These are phyloP conservation scores for Toxotes chatareus DNA, from an alignment of 2,113 vertebrate species.

Conservation along the genomic window DNA sequence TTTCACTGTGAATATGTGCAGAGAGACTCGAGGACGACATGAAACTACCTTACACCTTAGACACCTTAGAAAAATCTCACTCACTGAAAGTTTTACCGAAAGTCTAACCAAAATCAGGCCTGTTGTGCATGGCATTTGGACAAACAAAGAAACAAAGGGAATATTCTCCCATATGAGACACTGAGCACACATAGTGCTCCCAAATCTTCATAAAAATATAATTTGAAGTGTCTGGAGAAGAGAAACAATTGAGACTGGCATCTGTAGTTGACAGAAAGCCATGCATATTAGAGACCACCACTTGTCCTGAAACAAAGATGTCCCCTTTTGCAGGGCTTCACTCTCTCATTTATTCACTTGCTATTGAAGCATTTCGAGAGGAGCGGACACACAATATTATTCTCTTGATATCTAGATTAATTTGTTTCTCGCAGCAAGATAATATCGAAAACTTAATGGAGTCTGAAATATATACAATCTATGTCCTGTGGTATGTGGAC, in stretches of 20 bases:
- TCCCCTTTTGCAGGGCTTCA: no score
- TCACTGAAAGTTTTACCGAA: not conserved
- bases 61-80: not conserved
- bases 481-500: no score
- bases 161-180: not conserved
- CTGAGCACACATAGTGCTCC: not conserved
- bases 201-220: not conserved
- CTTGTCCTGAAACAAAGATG: not conserved
- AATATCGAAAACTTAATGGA: no score
- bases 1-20: not conserved
- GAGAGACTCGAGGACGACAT: not conserved
- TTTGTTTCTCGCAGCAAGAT: not conserved
- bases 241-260: not conserved
- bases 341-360: not conserved
- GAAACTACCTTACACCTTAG: not conserved
- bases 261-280: not conserved
- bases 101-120: not conserved
- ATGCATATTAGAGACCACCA: not conserved
- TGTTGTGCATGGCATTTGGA: not conserved
- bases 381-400: not conserved
- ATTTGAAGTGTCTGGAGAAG: not conserved
- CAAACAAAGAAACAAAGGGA: constrained; percentile 1
- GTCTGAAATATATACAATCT: no score
- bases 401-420: not conserved
- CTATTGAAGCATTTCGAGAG: constrained; percentile 3